Evolutionary conservation across 2,113 vertebrate species (phyloP).

Genomic region (Aegypius monachus): DNA sequence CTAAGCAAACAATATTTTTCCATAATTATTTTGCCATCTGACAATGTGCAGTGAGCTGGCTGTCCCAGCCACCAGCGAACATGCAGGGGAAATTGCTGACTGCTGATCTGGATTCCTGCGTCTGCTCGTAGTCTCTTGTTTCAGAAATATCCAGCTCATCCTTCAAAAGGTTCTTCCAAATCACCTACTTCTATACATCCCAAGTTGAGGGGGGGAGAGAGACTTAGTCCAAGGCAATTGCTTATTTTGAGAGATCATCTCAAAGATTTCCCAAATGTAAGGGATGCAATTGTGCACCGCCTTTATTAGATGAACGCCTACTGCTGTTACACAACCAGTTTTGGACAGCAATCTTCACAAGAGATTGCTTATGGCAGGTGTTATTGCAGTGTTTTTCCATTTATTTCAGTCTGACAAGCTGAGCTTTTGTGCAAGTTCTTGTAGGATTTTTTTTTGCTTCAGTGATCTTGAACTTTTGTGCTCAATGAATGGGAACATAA

Average conservation of each 20-base stretch:
- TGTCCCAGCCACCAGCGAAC: not conserved
- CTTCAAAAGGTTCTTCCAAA: not conserved
- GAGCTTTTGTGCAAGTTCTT: not conserved
- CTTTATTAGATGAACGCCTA: not conserved
- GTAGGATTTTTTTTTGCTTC: not conserved
- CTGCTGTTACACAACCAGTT: not conserved
- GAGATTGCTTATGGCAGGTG: not conserved
- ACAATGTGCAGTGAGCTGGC: not conserved
- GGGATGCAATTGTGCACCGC: not conserved
- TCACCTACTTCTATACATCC: rapidly evolving
- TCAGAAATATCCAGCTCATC: not conserved
- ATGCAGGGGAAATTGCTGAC: not conserved
- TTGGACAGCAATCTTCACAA: not conserved
- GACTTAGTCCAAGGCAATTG: not conserved
- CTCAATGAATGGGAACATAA: not conserved
- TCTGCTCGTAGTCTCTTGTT: not conserved
- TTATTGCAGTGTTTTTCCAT: not conserved
- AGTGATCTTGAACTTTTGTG: not conserved
- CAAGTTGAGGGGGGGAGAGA: not conserved
- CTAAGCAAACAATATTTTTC: not conserved
- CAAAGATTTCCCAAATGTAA: not conserved
- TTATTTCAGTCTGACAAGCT: not conserved
- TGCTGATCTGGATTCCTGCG: rapidly evolving
- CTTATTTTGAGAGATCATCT: not conserved
- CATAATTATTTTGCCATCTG: not conserved